phyloP scores from a whole-genome alignment of 2,888 invertebrate species.

The Carabus problematicus region DNA sequence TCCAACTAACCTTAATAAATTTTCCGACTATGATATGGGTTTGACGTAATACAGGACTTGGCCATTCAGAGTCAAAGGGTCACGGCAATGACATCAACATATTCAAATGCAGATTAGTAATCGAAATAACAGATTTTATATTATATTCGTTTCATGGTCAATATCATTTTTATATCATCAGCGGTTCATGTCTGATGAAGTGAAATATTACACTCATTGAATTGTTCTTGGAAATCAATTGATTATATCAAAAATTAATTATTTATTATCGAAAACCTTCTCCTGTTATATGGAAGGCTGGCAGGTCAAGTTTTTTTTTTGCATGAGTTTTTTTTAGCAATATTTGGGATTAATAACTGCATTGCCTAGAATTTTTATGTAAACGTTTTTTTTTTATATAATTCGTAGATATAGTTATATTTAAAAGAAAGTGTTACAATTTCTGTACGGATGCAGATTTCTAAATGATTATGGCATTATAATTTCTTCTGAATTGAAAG shows the following conservation, averaged over 20 bases:
- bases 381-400: neutral
- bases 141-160: slow-evolving; percentile 16
- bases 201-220: too few relatives aligned
- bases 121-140: slow-evolving; percentile 24
- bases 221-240: neutral
- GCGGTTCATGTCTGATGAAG: too few relatives aligned
- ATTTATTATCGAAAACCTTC: neutral
- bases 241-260: neutral
- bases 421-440: slow-evolving; percentile 8
- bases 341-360: neutral
- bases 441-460: neutral
- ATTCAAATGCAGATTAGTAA: slow-evolving; percentile 12
- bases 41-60: slow-evolving; percentile 27
- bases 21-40: slow-evolving; percentile 17
- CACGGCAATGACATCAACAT: slow-evolving; percentile 17
- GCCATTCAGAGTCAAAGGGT: slow-evolving; percentile 12
- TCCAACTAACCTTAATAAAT: slow-evolving; percentile 27
- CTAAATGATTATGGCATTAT: neutral
- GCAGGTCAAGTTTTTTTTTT: neutral
- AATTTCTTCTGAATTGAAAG: too few relatives aligned
- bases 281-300: too few relatives aligned
- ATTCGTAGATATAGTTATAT: neutral
- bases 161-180: neutral
- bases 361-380: neutral
- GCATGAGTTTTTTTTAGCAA: too few relatives aligned